Evolutionary conservation across 1,140 invertebrate genomes (phyloP).

Genomic region (Anagrus nilaparvatae): DNA sequence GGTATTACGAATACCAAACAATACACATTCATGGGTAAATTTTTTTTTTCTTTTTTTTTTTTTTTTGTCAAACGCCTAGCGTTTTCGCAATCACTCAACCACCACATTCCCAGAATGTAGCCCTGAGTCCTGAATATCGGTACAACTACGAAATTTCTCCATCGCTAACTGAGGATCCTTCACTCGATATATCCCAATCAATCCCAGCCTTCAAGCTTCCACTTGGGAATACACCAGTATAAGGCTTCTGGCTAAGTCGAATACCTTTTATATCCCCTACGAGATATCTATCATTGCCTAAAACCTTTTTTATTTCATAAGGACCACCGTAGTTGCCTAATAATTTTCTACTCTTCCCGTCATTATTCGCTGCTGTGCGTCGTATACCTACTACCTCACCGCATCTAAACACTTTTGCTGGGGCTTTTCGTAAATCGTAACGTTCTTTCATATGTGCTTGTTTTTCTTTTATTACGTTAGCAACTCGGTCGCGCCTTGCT

Average conservation of each 20-base stretch:
- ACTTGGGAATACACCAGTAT: not conserved
- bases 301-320: not conserved
- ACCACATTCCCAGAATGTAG: too few species aligned
- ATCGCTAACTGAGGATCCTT: too few species aligned
- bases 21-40: too few species aligned
- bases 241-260: not conserved
- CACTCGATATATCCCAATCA: too few species aligned
- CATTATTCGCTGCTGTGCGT: not conserved
- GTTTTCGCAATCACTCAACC: too few species aligned
- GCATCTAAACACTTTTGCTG: not conserved
- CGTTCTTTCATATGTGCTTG: too few species aligned
- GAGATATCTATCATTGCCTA: not conserved
- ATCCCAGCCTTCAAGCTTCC: not conserved
- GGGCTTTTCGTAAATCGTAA: too few species aligned
- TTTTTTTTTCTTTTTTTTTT: not conserved
- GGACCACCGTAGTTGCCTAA: not conserved
- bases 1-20: too few species aligned
- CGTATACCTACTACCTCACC: not conserved
- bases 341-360: not conserved
- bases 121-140: too few species aligned
- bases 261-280: not conserved
- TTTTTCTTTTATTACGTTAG: too few species aligned
- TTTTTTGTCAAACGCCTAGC: not conserved
- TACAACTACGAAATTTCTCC: too few species aligned
- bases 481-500: too few species aligned